phyloP scores from a whole-genome alignment of 2,888 invertebrate genomes.

The Polydesmus complanatus region DNA sequence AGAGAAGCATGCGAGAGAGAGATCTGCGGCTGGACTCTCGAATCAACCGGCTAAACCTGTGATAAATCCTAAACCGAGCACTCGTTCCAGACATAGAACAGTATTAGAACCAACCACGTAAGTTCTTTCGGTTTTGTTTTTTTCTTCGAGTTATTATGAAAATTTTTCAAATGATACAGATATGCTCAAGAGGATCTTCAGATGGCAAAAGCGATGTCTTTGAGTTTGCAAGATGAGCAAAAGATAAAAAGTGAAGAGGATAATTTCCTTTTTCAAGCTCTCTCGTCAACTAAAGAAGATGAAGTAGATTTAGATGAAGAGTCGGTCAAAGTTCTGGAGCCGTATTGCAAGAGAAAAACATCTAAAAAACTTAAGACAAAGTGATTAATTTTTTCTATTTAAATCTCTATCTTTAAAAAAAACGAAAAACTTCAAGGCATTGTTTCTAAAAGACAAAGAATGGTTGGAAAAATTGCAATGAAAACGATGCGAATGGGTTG shows the following conservation, averaged over 20 bases:
- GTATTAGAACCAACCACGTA: background rate
- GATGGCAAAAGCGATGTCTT: slow-evolving; percentile 5
- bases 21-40: background rate
- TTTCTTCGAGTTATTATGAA: too few species aligned
- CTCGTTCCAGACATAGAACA: background rate
- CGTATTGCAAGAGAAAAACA: background rate
- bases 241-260: background rate
- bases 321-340: background rate
- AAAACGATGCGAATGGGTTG: background rate
- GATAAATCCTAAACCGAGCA: background rate
- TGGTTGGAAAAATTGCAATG: too few species aligned
- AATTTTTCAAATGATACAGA: background rate
- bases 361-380: background rate
- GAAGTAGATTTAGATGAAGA: background rate
- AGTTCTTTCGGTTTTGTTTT: too few species aligned
- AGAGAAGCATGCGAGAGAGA: background rate
- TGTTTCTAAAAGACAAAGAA: too few species aligned
- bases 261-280: background rate
- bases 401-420: too few species aligned
- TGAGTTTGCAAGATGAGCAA: background rate
- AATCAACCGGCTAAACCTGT: background rate
- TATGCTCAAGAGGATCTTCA: background rate
- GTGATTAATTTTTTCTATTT: background rate
- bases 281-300: background rate
- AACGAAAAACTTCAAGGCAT: too few species aligned